Evolutionary conservation across 1,140 invertebrate genomes (phyloP).

Genomic region (Apocrypta bakeri): DNA sequence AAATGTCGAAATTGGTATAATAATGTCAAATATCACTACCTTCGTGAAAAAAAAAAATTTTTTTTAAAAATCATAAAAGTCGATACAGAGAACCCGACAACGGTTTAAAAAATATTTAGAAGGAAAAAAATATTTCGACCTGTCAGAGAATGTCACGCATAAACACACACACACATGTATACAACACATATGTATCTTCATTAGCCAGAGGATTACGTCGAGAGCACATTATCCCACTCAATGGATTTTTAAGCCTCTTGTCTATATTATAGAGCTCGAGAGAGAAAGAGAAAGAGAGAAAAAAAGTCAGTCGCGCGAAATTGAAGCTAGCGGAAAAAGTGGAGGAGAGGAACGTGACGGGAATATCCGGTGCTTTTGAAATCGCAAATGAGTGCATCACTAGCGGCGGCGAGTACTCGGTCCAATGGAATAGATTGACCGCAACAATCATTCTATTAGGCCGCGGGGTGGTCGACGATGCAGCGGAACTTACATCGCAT

Average conservation of each 20-base stretch:
- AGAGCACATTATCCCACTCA: no score
- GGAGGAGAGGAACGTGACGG: constrained; percentile 34
- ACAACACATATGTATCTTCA: not conserved
- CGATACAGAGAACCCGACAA: no score
- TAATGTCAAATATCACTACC: no score
- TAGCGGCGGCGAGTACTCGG: not conserved
- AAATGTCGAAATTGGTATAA: no score
- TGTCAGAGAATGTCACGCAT: no score
- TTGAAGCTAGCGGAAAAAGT: not conserved
- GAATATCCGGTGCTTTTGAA: constrained; percentile 50
- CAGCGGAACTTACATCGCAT: constrained; percentile 49
- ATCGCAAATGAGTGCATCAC: constrained; percentile 43
- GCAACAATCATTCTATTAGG: constrained; percentile 64
- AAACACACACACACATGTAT: no score
- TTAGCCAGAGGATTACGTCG: not conserved
- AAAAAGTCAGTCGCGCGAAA: not conserved
- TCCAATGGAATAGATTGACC: constrained; percentile 50
- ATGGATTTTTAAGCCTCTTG: no score
- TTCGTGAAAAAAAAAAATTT: no score
- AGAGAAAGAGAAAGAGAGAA: not conserved
- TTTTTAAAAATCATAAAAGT: no score
- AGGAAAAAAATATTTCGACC: no score
- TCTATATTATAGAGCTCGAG: no score
- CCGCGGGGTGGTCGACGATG: not conserved
- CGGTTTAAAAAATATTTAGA: no score